Evolutionary conservation across 2,888 invertebrate genomes (phyloP).

Genomic region (Ecliptopera silaceata): DNA sequence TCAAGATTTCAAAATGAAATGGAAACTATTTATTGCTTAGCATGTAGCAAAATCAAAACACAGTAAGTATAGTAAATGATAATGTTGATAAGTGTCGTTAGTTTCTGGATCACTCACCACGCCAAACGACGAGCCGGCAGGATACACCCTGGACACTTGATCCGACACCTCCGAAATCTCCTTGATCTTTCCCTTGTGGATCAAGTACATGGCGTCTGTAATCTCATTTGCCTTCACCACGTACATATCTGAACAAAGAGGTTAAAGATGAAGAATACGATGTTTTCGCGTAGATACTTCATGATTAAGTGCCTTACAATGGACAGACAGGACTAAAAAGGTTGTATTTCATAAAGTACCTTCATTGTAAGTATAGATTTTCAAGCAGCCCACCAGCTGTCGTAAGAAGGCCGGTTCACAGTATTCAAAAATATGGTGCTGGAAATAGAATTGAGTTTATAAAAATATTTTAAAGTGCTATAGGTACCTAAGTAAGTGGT

Average conservation of each 20-base stretch:
- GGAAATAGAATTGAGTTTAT: conserved; percentile 31
- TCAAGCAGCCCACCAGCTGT: conserved; percentile 64
- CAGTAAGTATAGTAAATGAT: too few relatives aligned
- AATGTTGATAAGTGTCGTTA: too few relatives aligned
- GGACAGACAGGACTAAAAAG: too few relatives aligned
- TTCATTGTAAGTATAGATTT: conserved; percentile 58
- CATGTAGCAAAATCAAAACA: too few relatives aligned
- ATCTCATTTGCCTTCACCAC: conserved; percentile 67
- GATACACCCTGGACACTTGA: conserved; percentile 41
- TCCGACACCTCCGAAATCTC: conserved; percentile 43
- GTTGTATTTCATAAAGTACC: conserved; percentile 41
- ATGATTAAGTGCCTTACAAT: too few relatives aligned
- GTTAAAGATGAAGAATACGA: too few relatives aligned
- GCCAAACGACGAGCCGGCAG: conserved; percentile 58
- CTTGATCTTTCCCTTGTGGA: conserved; percentile 61
- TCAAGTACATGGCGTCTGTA: conserved; percentile 67
- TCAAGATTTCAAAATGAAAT: background rate
- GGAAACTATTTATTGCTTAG: too few relatives aligned
- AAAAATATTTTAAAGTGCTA: too few relatives aligned
- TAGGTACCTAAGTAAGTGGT: too few relatives aligned
- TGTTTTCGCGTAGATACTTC: too few relatives aligned
- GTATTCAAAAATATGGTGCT: conserved; percentile 59
- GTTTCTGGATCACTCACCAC: conserved; percentile 55
- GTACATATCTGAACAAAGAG: conserved; percentile 52
- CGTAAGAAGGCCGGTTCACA: conserved; percentile 67